phyloP scores from a whole-genome alignment of 2,888 invertebrate species.

The Glaucopsyche alexis region DNA sequence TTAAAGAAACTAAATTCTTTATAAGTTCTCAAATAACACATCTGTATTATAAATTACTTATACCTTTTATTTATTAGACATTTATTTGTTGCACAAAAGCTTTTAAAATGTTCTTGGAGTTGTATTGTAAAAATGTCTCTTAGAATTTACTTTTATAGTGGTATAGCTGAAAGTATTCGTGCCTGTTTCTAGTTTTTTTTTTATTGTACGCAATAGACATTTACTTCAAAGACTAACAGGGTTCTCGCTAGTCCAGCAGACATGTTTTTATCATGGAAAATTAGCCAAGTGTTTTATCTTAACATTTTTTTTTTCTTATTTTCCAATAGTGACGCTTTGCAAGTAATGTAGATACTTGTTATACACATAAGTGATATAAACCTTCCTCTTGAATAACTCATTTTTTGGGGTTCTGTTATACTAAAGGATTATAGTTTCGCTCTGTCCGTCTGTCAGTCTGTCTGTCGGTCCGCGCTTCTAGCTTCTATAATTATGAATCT shows the following conservation, averaged over 20 bases:
- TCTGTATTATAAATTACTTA: too few species aligned
- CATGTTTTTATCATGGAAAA: background rate
- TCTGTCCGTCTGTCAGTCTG: too few species aligned
- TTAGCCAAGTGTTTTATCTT: background rate
- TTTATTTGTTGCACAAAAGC: slow-evolving; percentile 11
- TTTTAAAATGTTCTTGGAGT: slow-evolving; percentile 3
- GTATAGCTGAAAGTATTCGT: background rate
- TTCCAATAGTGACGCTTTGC: background rate
- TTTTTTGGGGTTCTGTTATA: too few species aligned
- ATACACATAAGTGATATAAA: too few species aligned
- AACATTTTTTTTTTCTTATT: too few species aligned
- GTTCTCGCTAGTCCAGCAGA: background rate
- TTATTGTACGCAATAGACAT: background rate
- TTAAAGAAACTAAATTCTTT: too few species aligned
- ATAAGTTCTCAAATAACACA: too few species aligned
- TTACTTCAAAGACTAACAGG: background rate
- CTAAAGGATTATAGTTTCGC: too few species aligned
- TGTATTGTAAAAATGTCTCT: slow-evolving; percentile 18
- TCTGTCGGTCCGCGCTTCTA: too few species aligned
- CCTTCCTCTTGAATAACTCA: too few species aligned
- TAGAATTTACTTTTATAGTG: background rate
- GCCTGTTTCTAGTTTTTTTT: background rate
- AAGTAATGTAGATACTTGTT: background rate
- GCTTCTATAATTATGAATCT: too few species aligned
- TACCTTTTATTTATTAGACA: background rate